Evolutionary conservation across 2,888 invertebrate species (phyloP).

Genomic region (Sicus ferrugineus): DNA sequence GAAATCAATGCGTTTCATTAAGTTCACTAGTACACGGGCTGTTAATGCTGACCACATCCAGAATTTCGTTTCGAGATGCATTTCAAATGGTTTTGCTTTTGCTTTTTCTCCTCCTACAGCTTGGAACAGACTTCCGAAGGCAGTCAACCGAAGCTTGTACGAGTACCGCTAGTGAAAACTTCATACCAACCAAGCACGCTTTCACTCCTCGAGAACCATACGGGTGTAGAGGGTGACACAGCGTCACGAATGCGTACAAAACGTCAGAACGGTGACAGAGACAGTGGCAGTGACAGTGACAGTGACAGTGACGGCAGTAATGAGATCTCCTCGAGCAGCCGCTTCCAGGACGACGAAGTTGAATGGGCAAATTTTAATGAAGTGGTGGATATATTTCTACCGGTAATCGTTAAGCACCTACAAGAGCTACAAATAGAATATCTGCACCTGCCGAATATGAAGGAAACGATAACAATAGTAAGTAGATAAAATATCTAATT

Average conservation of each 20-base stretch:
- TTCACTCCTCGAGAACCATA: neutral
- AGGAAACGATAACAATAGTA: slow-evolving; percentile 60
- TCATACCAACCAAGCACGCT: neutral
- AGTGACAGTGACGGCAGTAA: neutral
- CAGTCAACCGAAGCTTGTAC: slow-evolving; percentile 1
- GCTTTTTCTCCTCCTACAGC: slow-evolving; percentile 4
- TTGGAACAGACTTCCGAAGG: neutral
- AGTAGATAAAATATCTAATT: slow-evolving; percentile 34
- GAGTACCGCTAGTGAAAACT: slow-evolving; percentile 13
- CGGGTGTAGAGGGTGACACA: neutral
- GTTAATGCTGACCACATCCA: slow-evolving; percentile 8
- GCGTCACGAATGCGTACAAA: neutral
- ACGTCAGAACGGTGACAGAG: slow-evolving; percentile 3
- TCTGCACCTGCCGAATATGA: slow-evolving; percentile 57
- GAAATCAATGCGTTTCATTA: neutral
- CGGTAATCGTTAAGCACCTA: slow-evolving; percentile 56
- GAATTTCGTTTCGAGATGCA: no score
- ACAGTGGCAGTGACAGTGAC: slow-evolving; percentile 15
- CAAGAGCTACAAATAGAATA: slow-evolving; percentile 56
- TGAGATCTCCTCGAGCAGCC: slow-evolving; percentile 1
- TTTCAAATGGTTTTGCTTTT: slow-evolving; percentile 3
- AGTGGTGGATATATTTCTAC: slow-evolving; percentile 62
- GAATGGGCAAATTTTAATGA: slow-evolving; percentile 62
- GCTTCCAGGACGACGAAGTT: slow-evolving; percentile 42
- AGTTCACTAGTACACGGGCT: neutral